Base-by-base conservation (phyloP, 1,140 invertebrate species). In the Macrosteles quadrilineatus region DNA sequence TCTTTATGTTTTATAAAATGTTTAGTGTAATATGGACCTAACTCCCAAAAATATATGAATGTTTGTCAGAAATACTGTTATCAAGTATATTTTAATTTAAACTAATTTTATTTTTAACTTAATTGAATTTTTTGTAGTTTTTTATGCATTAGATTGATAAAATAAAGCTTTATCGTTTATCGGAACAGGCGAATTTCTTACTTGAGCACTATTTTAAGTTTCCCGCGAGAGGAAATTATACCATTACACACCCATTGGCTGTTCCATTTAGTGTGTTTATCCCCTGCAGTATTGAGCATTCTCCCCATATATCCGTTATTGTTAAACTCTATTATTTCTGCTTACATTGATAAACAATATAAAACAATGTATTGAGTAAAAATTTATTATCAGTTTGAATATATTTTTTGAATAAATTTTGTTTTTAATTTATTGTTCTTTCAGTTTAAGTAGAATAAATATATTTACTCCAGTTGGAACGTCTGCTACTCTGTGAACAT, bases 381-480 rank as follows among this genome's bases (percentile, higher is more conserved):
- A 23, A 17, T 17, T 62, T 23, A 23, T 36, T 27, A 29, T 53
- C 11, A 53, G 30, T 57, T 36, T 59, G 4, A 59, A 17, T 19
- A 25, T 12, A 69, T 69, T 27, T 57, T 25, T 25, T 36, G 30
- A 17, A 19, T 47, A 17, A 25, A 50, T 17, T 1, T 50, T 19
- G 1, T 43, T 27, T 30, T 67, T 47, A 25, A 50, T 50, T 1
- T 2, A 25, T 47, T 43, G 1, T 30, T 50, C 1, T 1, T 27
- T 17, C 19, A 67, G 47, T 55, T 17, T n/a, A 50, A 59, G 25
- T 36, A 36, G 11, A 40, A 27, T 29, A 31, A 62, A 1, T 69
- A 3, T 11, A 62, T 12, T 62, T 57, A 63, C 68, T 59, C 68
- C 68, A 45, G 57, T 69, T 63, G 68, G 68, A 69, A 63, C 21